Percentiles rank a stretch among this genome's conserved stretches.
phyloP scores from a whole-genome alignment of 37 sponge, comb jelly and placozoan species.

The Spongilla lacustris region DNA sequence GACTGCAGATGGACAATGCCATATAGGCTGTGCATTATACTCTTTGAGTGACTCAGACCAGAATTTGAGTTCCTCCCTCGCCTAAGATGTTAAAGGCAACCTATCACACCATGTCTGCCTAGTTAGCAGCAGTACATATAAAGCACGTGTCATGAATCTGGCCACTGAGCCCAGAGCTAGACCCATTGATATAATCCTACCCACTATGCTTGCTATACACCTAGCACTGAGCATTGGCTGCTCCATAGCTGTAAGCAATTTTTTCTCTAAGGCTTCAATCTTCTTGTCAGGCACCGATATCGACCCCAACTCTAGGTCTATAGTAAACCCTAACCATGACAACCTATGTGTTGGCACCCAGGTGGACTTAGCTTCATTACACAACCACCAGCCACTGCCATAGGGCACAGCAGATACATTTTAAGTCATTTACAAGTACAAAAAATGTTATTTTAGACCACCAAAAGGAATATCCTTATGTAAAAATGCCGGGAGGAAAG shows the following conservation, averaged over 20 bases:
- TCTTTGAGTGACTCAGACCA: conserved; percentile 3
- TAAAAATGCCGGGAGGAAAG: no score
- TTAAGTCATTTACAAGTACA: no score
- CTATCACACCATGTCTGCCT: conserved; percentile 7
- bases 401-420: no score
- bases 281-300: conserved; percentile 12
- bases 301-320: conserved; percentile 10
- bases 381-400: not conserved
- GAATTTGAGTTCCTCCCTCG: not conserved
- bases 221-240: not conserved
- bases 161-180: conserved; percentile 5
- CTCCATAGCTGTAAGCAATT: not conserved
- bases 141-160: conserved; percentile 3
- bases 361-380: conserved; percentile 4
- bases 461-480: no score
- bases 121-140: not conserved
- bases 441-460: no score
- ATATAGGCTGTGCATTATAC: conserved; percentile 22
- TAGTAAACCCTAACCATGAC: conserved; percentile 26
- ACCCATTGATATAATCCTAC: conserved; percentile 18
- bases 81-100: not conserved
- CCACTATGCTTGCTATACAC: conserved; percentile 18
- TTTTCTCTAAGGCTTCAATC: not conserved
- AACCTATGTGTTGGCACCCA: not conserved
- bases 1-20: conserved; percentile 17